Conservation (phyloP, 2,888 invertebrate genomes). For the Phytoseiulus persimilis region DNA sequence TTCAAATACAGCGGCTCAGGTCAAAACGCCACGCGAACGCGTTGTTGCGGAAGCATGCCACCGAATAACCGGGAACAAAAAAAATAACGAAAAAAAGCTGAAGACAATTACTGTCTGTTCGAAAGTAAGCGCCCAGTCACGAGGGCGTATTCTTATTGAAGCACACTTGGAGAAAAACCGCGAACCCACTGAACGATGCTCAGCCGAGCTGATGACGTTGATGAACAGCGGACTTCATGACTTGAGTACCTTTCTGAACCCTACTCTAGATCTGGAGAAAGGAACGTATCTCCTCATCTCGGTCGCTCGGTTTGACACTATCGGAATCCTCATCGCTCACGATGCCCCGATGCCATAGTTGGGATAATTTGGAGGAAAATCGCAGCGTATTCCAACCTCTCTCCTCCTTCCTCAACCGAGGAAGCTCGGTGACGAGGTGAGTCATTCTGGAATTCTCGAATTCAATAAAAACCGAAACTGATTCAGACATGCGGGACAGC, state of each 20-base stretch:
- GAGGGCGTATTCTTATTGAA: not conserved
- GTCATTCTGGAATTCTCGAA: no score
- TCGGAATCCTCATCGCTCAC: no score
- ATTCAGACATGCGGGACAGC: not conserved
- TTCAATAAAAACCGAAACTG: no score
- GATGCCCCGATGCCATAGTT: no score
- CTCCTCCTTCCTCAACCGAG: no score
- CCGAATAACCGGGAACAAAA: not conserved
- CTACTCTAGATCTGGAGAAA: no score
- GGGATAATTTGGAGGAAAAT: no score
- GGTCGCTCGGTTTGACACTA: no score
- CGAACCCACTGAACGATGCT: not conserved
- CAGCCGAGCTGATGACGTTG: not conserved
- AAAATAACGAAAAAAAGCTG: not conserved
- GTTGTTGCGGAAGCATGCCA: not conserved
- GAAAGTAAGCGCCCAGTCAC: not conserved
- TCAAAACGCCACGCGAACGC: not conserved
- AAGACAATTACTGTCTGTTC: not conserved
- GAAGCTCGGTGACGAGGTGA: no score
- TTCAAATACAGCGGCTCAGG: not conserved
- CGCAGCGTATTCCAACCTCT: no score
- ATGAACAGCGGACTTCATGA: not conserved
- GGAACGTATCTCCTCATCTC: no score
- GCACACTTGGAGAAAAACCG: not conserved
- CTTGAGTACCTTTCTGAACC: no score